A percentile compares a stretch with the other conserved stretches of the same genome.
Conservation (phyloP, 2,888 invertebrate species). For the Nomada lathburiana region DNA sequence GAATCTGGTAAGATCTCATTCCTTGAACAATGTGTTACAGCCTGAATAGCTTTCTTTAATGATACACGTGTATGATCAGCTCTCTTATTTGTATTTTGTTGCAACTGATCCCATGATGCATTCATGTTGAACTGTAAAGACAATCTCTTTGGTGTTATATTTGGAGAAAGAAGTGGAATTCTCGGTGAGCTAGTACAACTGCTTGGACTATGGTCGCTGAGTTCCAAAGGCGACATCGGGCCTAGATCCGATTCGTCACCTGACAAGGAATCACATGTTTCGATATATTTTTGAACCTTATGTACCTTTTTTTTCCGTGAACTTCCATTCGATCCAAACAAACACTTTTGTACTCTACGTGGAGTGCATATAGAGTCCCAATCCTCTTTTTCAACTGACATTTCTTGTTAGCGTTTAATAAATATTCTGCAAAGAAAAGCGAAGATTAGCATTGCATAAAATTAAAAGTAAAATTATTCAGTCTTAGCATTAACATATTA, state of each 20-base stretch:
- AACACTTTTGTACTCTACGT: conserved; percentile 69
- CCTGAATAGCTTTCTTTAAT: conserved; percentile 12
- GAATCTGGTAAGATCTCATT: conserved; percentile 54
- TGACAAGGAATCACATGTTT: conserved; percentile 51
- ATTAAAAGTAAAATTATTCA: background rate
- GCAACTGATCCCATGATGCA: background rate
- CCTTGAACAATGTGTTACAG: conserved; percentile 64
- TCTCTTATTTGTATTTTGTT: background rate
- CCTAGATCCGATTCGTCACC: conserved; percentile 80
- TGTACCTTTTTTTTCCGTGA: conserved; percentile 74
- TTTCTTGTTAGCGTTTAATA: background rate
- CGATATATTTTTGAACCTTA: conserved; percentile 42
- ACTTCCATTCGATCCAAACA: conserved; percentile 67
- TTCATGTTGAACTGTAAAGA: background rate
- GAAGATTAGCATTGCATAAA: background rate
- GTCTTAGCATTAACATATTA: background rate
- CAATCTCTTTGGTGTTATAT: conserved; percentile 69
- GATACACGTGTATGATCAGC: background rate
- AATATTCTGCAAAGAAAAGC: background rate
- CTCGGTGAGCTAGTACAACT: background rate
- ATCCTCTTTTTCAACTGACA: conserved; percentile 70
- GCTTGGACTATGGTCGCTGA: conserved; percentile 2
- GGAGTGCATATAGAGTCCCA: conserved; percentile 74
- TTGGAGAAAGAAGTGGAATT: conserved; percentile 65
- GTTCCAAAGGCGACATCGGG: conserved; percentile 79